Evolutionary conservation across 2,113 vertebrate species (phyloP), one percentile per base, ranked within the genome.

Genomic region (Xyrauchen texanus): DNA sequence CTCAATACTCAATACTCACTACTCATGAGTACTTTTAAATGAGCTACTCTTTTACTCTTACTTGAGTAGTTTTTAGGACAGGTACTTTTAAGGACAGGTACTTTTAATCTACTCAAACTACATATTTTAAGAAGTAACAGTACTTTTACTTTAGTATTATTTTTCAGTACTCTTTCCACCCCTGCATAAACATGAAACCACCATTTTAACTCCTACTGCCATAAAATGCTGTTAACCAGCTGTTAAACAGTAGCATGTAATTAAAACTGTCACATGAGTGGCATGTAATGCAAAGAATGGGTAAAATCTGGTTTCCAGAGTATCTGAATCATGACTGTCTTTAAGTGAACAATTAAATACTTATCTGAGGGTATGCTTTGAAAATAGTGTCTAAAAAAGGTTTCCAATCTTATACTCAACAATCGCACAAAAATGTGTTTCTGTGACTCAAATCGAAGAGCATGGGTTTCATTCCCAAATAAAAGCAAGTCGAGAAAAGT

Each of bases 401-500:
- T 47, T 58, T 34, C 3, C 21, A 34, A 34, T 34, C 21, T 34
- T 34, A 34, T 34, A 34, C 21, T 34, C 21, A 34, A 34, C 21
- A 34, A 34, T 34, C 21, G 1, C 21, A 34, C 21, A 34, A 1
- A 34, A 34, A 34, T 1, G 1, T 1, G 21, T 34, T 34, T 34
- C 21, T 34, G 21, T 34, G 21, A 34, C 21, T 34, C 21, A 34
- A 34, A 34, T 34, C 21, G 21, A 34, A 34, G 21, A 34, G 21
- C 21, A 34, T 3, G 21, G 21, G 21, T 34, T 34, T 34, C 3
- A 34, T 34, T 34, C 21, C 21, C 21, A 34, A 34, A 34, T 34
- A 1, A 3, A 34, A 34, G 21, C 21, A 34, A 34, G 21, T 34
- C 21, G 87, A 88, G 88, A 89, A 89, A 90, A 93, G 90, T 92